Evolutionary conservation across 64 coral and sea anemone genomes (phyloP).

Genomic region (Porites australiensis): DNA sequence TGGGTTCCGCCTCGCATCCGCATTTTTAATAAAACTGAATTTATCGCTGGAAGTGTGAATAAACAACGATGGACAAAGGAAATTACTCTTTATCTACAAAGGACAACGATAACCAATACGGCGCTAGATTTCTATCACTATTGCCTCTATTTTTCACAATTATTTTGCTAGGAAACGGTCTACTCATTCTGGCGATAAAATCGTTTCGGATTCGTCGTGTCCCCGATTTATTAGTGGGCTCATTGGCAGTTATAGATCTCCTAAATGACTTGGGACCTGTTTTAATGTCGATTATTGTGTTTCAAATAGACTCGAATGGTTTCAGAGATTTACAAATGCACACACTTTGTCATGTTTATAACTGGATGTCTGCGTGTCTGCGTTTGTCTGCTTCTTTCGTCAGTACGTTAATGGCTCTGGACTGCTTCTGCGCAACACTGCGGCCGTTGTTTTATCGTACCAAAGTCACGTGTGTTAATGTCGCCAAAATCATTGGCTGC

Average conservation of each 20-base stretch:
- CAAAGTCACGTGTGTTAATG: constrained; percentile 38
- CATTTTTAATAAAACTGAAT: no score
- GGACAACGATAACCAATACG: background rate
- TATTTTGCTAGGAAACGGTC: constrained; percentile 67
- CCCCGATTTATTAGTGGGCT: constrained; percentile 65
- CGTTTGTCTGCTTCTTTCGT: constrained; percentile 57
- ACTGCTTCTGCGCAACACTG: constrained; percentile 49
- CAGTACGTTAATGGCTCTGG: constrained; percentile 57
- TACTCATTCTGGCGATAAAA: constrained; percentile 56
- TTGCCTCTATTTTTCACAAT: constrained; percentile 53
- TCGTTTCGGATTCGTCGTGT: constrained; percentile 53
- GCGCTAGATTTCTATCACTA: constrained; percentile 11
- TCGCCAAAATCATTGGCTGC: background rate
- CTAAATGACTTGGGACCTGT: constrained; percentile 60
- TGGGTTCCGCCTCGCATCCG: no score
- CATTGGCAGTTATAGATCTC: constrained; percentile 62
- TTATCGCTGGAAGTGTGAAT: no score
- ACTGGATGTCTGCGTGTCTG: constrained; percentile 62
- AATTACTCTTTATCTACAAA: background rate
- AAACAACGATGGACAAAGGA: background rate
- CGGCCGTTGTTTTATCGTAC: constrained; percentile 60
- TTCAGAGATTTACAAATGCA: constrained; percentile 7
- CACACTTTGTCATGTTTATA: constrained; percentile 56
- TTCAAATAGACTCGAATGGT: constrained; percentile 24
- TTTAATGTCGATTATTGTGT: constrained; percentile 39